phyloP scores from a whole-genome alignment of 1,140 invertebrate genomes.

The Acarapis woodi region DNA sequence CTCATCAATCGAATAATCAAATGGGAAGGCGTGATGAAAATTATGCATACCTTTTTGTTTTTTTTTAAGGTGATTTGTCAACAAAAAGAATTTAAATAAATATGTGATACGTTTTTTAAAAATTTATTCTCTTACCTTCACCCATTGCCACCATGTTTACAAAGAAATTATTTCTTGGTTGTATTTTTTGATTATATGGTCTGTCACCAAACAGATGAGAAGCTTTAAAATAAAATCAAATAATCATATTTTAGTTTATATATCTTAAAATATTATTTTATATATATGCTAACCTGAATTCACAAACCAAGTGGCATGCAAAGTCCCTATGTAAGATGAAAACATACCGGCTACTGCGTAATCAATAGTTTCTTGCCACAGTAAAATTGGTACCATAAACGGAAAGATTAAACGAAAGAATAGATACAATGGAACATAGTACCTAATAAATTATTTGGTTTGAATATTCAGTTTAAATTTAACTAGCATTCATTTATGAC shows the following conservation, averaged over 20 bases:
- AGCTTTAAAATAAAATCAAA: no score
- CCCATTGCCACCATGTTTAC: constrained; percentile 23
- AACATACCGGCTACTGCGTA: constrained; percentile 19
- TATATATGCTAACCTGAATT: constrained; percentile 23
- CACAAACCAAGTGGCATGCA: constrained; percentile 20
- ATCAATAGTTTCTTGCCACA: constrained; percentile 21
- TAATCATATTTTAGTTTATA: no score
- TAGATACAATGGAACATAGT: constrained; percentile 18
- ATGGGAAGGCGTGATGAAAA: constrained; percentile 18
- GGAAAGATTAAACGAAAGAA: constrained; percentile 22
- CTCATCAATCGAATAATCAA: constrained; percentile 21
- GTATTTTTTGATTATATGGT: constrained; percentile 20
- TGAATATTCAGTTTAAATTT: no score
- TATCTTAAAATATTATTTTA: no score
- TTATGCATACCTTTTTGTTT: constrained; percentile 19
- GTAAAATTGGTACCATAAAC: constrained; percentile 19
- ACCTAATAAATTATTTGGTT: constrained; percentile 46
- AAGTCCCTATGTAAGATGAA: constrained; percentile 18
- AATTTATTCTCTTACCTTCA: no score
- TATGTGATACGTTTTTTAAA: no score
- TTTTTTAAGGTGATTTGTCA: no score
- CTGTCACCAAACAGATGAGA: constrained; percentile 22
- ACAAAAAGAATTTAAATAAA: no score
- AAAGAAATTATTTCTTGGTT: constrained; percentile 22
- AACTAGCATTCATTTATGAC: no score